Conservation (phyloP, 30 jellyfish, hydroid and myxozoan genomes). For the Turritopsis rubra region DNA sequence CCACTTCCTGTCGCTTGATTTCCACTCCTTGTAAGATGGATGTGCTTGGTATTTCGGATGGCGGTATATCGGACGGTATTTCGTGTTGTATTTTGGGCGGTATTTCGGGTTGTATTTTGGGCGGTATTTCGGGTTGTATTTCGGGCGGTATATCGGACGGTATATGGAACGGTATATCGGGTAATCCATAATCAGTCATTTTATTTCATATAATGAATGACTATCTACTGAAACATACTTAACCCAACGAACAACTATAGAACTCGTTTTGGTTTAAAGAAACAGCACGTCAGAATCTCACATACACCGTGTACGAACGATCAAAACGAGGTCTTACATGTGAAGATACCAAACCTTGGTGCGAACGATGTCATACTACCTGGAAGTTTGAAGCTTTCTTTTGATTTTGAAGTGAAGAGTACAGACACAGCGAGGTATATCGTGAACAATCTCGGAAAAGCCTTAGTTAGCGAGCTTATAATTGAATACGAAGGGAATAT, state of each 20-base stretch:
- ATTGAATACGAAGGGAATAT: background rate
- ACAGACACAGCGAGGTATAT: background rate
- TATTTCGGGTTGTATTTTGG: no score
- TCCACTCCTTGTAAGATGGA: no score
- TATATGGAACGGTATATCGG: no score
- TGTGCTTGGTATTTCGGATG: no score
- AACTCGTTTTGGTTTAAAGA: background rate
- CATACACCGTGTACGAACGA: background rate
- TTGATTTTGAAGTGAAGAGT: background rate
- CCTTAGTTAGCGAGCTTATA: no score
- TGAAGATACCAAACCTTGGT: background rate
- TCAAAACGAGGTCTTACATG: background rate
- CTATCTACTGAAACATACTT: background rate
- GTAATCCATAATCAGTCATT: no score
- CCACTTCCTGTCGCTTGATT: no score
- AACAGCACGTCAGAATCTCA: background rate
- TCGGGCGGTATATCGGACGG: no score
- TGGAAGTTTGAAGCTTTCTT: background rate
- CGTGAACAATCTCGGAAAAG: background rate
- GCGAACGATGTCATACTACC: background rate
- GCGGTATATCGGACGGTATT: no score
- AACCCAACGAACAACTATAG: background rate
- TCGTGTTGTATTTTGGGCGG: no score
- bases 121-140: no score
- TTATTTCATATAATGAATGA: no score